Evolutionary conservation across 1,140 invertebrate genomes (phyloP).

Genomic region (Zelostemma sp.): DNA sequence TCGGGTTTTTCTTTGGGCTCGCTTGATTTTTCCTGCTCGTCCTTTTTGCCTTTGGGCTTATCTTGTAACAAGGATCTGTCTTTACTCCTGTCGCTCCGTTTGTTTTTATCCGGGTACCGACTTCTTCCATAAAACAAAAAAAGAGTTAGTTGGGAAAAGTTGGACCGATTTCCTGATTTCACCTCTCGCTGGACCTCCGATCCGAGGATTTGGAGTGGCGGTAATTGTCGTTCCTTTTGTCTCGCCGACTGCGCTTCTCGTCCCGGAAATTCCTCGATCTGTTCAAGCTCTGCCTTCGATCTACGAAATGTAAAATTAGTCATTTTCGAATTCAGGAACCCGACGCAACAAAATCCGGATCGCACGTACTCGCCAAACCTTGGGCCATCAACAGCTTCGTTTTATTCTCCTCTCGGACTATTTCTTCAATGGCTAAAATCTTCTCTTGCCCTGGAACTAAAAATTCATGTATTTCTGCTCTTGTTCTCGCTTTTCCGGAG

Average conservation of each 20-base stretch:
- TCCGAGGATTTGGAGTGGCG: conserved; percentile 32
- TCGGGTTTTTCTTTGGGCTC: conserved; percentile 27
- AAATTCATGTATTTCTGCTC: too few species aligned
- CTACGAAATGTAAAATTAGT: conserved; percentile 7
- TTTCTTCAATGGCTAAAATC: conserved; percentile 67
- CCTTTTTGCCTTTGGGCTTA: conserved; percentile 39
- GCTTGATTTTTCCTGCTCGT: conserved; percentile 43
- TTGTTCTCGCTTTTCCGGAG: too few species aligned
- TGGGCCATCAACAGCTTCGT: conserved; percentile 59
- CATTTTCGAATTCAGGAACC: too few species aligned
- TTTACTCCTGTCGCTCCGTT: conserved; percentile 39
- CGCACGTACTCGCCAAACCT: conserved; percentile 53
- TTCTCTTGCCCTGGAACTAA: conserved; percentile 51
- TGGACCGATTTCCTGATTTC: conserved; percentile 4
- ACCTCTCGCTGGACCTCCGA: conserved; percentile 34
- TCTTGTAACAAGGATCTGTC: conserved; percentile 44
- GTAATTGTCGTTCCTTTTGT: conserved; percentile 22
- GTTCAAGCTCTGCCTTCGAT: conserved; percentile 19
- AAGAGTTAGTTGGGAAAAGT: not conserved
- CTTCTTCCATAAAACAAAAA: conserved; percentile 24
- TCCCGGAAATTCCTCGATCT: conserved; percentile 14
- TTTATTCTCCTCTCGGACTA: conserved; percentile 64
- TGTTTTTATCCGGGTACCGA: conserved; percentile 28
- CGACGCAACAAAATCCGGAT: not conserved
- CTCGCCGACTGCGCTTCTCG: conserved; percentile 32